phyloP scores from a whole-genome alignment of 1,140 invertebrate genomes.

The Macrobrachium rosenbergii region DNA sequence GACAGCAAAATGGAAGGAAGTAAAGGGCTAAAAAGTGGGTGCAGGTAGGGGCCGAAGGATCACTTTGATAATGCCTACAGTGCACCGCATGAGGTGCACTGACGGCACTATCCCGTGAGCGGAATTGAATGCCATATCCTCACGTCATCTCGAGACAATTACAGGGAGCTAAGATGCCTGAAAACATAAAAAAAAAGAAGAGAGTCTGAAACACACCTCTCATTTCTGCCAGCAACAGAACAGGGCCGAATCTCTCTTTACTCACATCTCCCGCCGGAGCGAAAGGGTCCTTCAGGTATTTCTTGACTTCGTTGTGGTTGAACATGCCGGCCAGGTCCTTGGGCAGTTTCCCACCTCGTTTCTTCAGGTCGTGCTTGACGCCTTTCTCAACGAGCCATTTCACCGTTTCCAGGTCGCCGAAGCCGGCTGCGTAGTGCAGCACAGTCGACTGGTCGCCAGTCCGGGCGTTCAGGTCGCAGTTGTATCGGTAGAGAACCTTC shows the following conservation, averaged over 20 bases:
- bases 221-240: neutral
- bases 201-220: too few species aligned
- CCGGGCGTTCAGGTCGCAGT: neutral
- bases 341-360: neutral
- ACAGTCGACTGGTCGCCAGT: neutral
- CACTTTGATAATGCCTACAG: too few species aligned
- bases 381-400: constrained; percentile 31
- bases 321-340: neutral
- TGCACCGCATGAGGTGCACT: too few species aligned
- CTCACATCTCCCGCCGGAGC: neutral
- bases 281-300: neutral
- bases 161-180: too few species aligned
- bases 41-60: too few species aligned
- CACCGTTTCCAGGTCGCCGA: constrained; percentile 31
- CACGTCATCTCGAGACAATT: too few species aligned
- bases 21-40: too few species aligned
- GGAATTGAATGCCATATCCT: too few species aligned
- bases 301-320: neutral
- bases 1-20: too few species aligned
- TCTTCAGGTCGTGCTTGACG: neutral
- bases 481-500: neutral
- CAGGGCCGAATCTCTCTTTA: neutral
- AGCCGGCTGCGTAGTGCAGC: constrained; percentile 17
- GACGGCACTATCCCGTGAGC: too few species aligned
- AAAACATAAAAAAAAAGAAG: too few species aligned